phyloP scores from a whole-genome alignment of 2,113 vertebrate genomes.

The Aphyosemion australe region DNA sequence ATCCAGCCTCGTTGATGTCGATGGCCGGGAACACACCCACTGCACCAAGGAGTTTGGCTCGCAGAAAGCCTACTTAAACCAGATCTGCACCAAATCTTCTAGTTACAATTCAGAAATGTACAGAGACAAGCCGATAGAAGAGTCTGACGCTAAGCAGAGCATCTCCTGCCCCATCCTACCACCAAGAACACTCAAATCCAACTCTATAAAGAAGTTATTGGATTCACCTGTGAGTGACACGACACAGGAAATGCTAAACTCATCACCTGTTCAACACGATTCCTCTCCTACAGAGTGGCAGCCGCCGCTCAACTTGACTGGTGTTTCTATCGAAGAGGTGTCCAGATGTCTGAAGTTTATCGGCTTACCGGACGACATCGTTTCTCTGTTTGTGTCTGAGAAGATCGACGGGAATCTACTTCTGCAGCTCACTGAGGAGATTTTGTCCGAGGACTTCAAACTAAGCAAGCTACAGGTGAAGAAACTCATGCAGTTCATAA shows the following conservation, averaged over 20 bases:
- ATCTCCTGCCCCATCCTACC: constrained; percentile 92
- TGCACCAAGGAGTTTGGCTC: constrained; percentile 58
- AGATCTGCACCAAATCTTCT: constrained; percentile 88
- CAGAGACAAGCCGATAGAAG: constrained; percentile 80
- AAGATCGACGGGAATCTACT: constrained; percentile 97
- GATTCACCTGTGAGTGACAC: constrained; percentile 74
- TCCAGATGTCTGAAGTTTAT: constrained; percentile 93
- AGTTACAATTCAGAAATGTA: constrained; percentile 90
- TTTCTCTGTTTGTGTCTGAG: constrained; percentile 89
- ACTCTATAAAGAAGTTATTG: constrained; percentile 75
- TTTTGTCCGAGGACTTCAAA: constrained; percentile 95
- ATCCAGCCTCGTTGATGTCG: constrained; percentile 85
- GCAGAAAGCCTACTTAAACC: constrained; percentile 61
- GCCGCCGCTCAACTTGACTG: constrained; percentile 88
- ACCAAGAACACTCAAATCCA: constrained; percentile 86
- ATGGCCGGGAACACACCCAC: constrained; percentile 67
- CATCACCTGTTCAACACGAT: constrained; percentile 76
- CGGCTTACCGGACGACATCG: constrained; percentile 90
- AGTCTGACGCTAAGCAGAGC: constrained; percentile 85
- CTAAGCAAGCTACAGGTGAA: constrained; percentile 97
- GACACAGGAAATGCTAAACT: constrained; percentile 71
- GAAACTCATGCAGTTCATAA: constrained; percentile 98
- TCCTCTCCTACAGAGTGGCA: constrained; percentile 84
- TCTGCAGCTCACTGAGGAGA: constrained; percentile 95
- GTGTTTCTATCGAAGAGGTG: constrained; percentile 93